Conservation (phyloP, 2,888 invertebrate species). For the Tenodera sinensis region DNA sequence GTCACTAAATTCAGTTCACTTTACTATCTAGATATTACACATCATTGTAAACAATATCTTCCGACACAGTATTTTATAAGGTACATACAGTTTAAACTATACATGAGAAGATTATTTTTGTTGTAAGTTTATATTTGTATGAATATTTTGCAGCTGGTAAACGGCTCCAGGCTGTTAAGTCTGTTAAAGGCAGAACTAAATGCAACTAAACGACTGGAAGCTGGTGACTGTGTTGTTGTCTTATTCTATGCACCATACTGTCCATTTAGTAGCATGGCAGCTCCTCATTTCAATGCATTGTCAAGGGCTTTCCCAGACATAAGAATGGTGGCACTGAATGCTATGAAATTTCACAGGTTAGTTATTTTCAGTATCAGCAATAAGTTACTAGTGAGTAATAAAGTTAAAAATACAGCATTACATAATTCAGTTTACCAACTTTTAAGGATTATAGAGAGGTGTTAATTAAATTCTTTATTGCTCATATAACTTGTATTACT, state of each 20-base stretch:
- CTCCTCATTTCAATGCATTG: conserved; percentile 86
- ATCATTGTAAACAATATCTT: too few relatives aligned
- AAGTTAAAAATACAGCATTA: too few relatives aligned
- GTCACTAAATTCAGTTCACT: too few relatives aligned
- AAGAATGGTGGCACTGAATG: conserved; percentile 86
- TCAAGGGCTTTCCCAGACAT: conserved; percentile 83
- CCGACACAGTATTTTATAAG: too few relatives aligned
- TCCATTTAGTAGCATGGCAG: conserved; percentile 84
- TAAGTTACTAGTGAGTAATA: too few relatives aligned
- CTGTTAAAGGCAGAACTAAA: conserved; percentile 61
- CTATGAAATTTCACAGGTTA: conserved; percentile 68
- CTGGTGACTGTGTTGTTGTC: conserved; percentile 70
- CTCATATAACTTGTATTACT: too few relatives aligned
- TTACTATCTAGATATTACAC: too few relatives aligned
- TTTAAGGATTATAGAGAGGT: too few relatives aligned
- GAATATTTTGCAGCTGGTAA: conserved; percentile 57
- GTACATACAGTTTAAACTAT: too few relatives aligned
- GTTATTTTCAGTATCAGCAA: not conserved
- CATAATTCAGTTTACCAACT: too few relatives aligned
- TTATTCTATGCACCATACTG: conserved; percentile 89
- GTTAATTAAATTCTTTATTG: too few relatives aligned
- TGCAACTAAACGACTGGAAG: conserved; percentile 59
- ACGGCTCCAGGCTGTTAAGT: conserved; percentile 66
- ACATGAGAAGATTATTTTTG: not conserved
- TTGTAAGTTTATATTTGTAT: not conserved